Evolutionary conservation across 1,140 invertebrate species (phyloP), one percentile per base, ranked within the genome.

Genomic region (Aphaenogaster ashmeadi): DNA sequence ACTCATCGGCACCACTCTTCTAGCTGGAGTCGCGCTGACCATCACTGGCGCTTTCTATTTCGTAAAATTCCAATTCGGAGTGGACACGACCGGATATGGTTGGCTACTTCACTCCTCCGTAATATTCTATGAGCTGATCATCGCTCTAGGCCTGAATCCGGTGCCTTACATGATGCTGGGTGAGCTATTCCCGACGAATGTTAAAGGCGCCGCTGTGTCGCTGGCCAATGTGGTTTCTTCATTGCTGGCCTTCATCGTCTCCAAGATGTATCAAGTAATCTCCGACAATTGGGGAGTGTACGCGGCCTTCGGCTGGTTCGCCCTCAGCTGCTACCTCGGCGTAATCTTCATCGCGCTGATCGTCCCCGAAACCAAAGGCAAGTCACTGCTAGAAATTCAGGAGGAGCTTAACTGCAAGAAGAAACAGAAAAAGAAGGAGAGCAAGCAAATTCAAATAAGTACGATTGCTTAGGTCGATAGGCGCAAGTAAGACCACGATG

Each of bases 301-400:
- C 71, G 94, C 95, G 0, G 95, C 96, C 0, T 97, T 97, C 81
- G 96, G 95, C 92, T 96, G 96, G 83, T 97, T 96, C 78, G 96
- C 96, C 0, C 27, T 90, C n/a, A 94, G 96, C 27, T 96, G 96
- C 18, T 96, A 96, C 66, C 8, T 95, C 0, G 97, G 97, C 0
- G 93, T 96, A 2, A 88, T 95, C 8, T 97, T 98, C 88, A 96
- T 97, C 36, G 93, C 94, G 50, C 96, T 97, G 38, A 94, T 96
- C 71, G 96, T 98, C 1, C 97, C 97, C 0, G 98, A 98, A 92
- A 98, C 97, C 1, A 98, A 97, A 90, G 97, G 97, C 0, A 96
- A 96, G 86, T 96, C 93, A 15, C 90, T 98, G 60, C 95, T 97
- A 80, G 97, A 98, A 89, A 97, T 98, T 56, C 96, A 97, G 75